Percentiles rank a stretch among this genome's conserved stretches.
Evolutionary conservation across 2,113 vertebrate species (phyloP).

Genomic region (Semnopithecus entellus): DNA sequence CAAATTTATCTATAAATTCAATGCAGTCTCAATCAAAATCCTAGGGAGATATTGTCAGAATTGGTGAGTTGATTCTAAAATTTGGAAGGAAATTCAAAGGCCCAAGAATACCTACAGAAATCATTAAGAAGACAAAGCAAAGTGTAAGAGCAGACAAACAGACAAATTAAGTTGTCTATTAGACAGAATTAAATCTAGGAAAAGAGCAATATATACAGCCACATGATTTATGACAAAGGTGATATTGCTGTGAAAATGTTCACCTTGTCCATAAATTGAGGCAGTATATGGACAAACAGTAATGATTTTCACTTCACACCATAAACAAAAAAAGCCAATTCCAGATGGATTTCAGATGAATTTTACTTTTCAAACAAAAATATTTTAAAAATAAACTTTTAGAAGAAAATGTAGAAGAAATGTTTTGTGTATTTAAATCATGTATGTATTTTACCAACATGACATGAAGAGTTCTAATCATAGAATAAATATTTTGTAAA

Average conservation of each 20-base stretch:
- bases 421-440: neutral
- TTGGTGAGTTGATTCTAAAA: neutral
- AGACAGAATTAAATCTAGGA: neutral
- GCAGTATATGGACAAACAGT: neutral
- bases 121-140: neutral
- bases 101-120: neutral
- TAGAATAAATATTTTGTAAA: neutral
- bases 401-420: neutral
- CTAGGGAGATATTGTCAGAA: neutral
- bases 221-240: neutral
- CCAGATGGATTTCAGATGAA: neutral
- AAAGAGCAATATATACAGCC: neutral
- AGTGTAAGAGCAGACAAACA: neutral
- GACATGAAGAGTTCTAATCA: neutral
- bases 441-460: neutral
- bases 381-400: neutral
- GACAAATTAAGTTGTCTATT: neutral
- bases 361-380: neutral
- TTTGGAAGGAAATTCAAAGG: neutral
- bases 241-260: neutral
- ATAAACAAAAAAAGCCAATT: neutral
- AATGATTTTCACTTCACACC: neutral
- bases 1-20: neutral
- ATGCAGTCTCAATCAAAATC: neutral
- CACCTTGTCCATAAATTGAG: neutral